A percentile compares a stretch with the other conserved stretches of the same genome.
Evolutionary conservation across 2,113 vertebrate species (phyloP).

Genomic region (Pogonocichla stellata): DNA sequence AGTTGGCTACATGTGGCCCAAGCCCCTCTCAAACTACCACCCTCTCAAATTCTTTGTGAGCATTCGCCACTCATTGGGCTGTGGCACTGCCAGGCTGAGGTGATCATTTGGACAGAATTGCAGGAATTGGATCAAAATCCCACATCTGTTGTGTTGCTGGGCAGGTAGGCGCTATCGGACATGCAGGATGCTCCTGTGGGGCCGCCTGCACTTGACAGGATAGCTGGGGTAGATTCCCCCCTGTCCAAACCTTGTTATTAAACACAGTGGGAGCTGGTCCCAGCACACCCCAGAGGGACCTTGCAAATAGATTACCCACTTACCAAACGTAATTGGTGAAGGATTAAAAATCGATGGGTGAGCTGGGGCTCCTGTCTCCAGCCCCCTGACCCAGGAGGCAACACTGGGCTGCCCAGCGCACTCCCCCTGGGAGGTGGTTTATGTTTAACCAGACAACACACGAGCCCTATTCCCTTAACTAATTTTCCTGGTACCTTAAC

Average conservation of each 20-base stretch:
- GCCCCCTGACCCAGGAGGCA: background rate
- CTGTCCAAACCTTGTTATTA: background rate
- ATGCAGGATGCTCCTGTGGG: rapidly evolving
- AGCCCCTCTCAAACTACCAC: background rate
- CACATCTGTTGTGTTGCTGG: background rate
- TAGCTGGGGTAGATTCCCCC: background rate
- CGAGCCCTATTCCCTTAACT: constrained; percentile 24
- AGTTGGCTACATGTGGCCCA: rapidly evolving
- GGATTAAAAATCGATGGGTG: constrained; percentile 47
- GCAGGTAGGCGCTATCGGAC: rapidly evolving
- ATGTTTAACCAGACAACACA: constrained; percentile 31
- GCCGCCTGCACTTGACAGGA: rapidly evolving
- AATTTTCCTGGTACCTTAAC: constrained; percentile 8
- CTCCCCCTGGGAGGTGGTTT: background rate
- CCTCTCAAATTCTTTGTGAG: rapidly evolving
- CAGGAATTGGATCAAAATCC: background rate
- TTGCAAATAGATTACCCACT: constrained; percentile 37
- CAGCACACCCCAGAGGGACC: background rate
- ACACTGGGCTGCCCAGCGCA: background rate
- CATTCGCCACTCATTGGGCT: background rate
- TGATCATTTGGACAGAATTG: background rate
- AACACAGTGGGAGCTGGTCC: background rate
- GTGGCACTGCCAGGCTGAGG: background rate
- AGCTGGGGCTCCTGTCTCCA: background rate
- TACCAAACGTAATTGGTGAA: background rate